phyloP scores from a whole-genome alignment of 2,113 vertebrate genomes.

The Macquaria ambigua region DNA sequence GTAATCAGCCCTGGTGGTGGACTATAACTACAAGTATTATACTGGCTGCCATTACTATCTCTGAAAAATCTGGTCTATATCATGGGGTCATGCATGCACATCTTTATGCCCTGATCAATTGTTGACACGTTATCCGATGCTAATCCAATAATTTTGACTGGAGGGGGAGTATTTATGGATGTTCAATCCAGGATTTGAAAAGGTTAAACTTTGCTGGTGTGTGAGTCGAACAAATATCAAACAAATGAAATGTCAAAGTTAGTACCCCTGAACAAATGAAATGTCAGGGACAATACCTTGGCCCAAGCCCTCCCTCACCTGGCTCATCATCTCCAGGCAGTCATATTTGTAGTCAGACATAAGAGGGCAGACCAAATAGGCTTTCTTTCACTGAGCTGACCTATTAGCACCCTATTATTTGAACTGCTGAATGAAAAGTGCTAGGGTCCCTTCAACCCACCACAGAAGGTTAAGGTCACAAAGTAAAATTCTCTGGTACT shows the following conservation, averaged over 20 bases:
- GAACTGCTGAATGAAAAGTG: constrained; percentile 66
- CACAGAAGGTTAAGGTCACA: constrained; percentile 73
- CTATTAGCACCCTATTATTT: constrained; percentile 75
- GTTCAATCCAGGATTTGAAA: constrained; percentile 63
- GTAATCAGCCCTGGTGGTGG: constrained; percentile 21
- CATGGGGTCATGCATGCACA: background rate
- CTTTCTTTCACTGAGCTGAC: constrained; percentile 64
- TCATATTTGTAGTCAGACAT: constrained; percentile 64
- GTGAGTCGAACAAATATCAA: constrained; percentile 76
- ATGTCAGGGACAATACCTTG: constrained; percentile 74
- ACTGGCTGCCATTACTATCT: constrained; percentile 37
- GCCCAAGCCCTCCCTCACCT: constrained; percentile 54
- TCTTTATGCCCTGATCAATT: constrained; percentile 19
- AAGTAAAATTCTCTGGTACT: constrained; percentile 64
- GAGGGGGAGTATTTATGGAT: constrained; percentile 45
- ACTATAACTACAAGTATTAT: background rate
- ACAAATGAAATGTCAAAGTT: constrained; percentile 77
- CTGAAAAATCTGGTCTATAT: background rate
- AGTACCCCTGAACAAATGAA: constrained; percentile 72
- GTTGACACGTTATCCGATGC: constrained; percentile 13
- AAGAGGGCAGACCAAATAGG: constrained; percentile 60
- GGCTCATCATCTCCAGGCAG: constrained; percentile 59
- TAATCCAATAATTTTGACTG: constrained; percentile 27
- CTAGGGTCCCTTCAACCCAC: constrained; percentile 42
- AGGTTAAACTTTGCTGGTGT: constrained; percentile 71